phyloP scores from a whole-genome alignment of 2,113 vertebrate genomes.

The Elaphurus davidianus region DNA sequence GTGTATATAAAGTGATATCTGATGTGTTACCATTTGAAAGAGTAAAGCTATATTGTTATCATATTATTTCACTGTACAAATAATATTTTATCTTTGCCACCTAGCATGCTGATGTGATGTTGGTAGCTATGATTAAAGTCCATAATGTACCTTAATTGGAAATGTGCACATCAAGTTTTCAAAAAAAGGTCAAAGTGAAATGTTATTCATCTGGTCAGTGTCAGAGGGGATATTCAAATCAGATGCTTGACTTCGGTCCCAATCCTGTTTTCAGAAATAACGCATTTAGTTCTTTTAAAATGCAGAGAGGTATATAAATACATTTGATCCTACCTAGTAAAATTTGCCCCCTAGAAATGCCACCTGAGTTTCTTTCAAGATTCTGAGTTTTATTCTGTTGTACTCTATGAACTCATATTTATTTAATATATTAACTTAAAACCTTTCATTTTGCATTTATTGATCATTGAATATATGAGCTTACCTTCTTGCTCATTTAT shows the following conservation, averaged over 20 bases:
- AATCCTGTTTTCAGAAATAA: neutral
- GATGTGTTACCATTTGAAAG: conserved; percentile 36
- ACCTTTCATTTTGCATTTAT: neutral
- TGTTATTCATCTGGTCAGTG: neutral
- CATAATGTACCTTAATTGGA: neutral
- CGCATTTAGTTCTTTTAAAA: neutral
- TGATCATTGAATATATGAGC: neutral
- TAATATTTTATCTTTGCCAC: conserved; percentile 5
- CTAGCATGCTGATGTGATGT: neutral
- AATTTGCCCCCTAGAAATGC: neutral
- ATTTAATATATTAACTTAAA: conserved; percentile 4
- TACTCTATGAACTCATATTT: neutral
- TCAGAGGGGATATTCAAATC: neutral
- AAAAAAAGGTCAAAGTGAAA: conserved; percentile 8
- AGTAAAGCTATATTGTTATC: conserved; percentile 15
- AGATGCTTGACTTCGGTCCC: neutral
- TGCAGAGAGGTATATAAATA: neutral
- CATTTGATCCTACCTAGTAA: neutral
- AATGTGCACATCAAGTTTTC: neutral
- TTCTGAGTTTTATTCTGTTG: neutral
- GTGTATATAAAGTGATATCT: conserved; percentile 15
- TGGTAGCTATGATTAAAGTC: conserved; percentile 1
- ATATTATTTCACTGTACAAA: conserved; percentile 30
- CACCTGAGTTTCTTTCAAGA: neutral
- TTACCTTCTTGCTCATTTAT: neutral